phyloP scores from a whole-genome alignment of 2,888 invertebrate species.

The Dryococelus australis region DNA sequence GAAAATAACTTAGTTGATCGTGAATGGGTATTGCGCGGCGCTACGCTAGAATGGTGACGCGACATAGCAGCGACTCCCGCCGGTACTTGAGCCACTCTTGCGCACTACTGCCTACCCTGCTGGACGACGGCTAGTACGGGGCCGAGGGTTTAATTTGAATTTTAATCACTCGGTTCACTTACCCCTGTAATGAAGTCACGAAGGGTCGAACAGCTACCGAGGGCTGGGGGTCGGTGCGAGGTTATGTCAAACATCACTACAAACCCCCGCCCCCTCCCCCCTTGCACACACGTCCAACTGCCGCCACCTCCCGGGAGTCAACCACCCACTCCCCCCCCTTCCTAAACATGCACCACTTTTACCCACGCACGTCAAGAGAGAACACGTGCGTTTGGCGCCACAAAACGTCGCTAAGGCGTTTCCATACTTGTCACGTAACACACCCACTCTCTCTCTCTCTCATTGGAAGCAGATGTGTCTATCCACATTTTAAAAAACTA shows the following conservation, averaged over 20 bases:
- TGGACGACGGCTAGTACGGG: neutral
- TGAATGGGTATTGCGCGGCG: too few relatives aligned
- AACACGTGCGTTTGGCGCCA: too few relatives aligned
- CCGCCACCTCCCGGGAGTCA: neutral
- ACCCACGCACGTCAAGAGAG: too few relatives aligned
- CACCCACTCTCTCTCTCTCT: too few relatives aligned
- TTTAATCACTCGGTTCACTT: slow-evolving; percentile 36
- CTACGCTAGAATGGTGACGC: too few relatives aligned
- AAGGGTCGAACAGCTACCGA: neutral
- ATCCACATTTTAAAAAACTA: too few relatives aligned
- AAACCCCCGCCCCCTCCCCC: too few relatives aligned
- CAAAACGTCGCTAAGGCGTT: too few relatives aligned
- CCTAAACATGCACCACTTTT: neutral
- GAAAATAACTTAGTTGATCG: too few relatives aligned
- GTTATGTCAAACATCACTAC: slow-evolving; percentile 16
- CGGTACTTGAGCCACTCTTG: neutral
- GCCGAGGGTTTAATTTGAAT: slow-evolving; percentile 35
- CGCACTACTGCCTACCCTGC: neutral
- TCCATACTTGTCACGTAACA: too few relatives aligned
- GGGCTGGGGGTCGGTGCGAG: neutral
- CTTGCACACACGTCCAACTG: neutral
- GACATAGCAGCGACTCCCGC: neutral
- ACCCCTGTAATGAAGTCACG: slow-evolving; percentile 36
- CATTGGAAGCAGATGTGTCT: too few relatives aligned
- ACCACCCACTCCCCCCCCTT: neutral